Base-by-base conservation (phyloP, 2,113 vertebrate species). In the Microtus richardsoni region DNA sequence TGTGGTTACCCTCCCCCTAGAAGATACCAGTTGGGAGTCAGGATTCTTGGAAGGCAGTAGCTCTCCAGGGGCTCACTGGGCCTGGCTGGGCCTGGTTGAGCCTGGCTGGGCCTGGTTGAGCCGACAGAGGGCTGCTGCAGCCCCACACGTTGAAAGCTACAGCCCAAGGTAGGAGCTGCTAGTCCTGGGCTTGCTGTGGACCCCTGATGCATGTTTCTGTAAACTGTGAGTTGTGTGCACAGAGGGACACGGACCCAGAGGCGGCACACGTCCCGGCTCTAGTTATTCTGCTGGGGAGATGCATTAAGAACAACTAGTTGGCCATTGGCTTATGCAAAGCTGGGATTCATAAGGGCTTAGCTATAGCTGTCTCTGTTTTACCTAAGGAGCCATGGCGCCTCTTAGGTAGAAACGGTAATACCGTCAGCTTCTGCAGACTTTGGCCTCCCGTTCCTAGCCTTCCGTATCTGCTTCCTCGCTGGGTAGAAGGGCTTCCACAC, bases 261-360 rank as follows among this genome's bases (percentile, higher is more conserved):
- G 14, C 3, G 41, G 49, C 17, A 5, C 44, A 1, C 2, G 24
- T 52, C 41, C 39, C 9, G 36, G 12, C 58, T 28, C 54, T n/a
- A 11, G 33, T 44, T 28, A 0, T 2, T 58, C 49, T 28, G 58
- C 68, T 11, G 12, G 44, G 4, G 11, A 41, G 24, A 3, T 0
- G 26, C n/a, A 24, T 71, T 44, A 22, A 39, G 26, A 77, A 16
- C 58, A 12, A 41, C 47, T 52, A 60, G 47, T 64, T 52, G 44
- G 36, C 64, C 28, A 52, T 26, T 12, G 28, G 44, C 58, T 44
- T 8, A 2, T 12, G 24, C 3, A 0, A 0, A 70, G 14, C 12
- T 17, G 33, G 44, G 39, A 5, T 36, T 58, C 7, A 0, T 7
- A 12, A 41, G 33, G 39, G 11, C 30, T 90, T 11, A 12, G 64